Evolutionary conservation across 2,797 vertebrate species (phyloP).

Genomic region (Fratercula arctica): DNA sequence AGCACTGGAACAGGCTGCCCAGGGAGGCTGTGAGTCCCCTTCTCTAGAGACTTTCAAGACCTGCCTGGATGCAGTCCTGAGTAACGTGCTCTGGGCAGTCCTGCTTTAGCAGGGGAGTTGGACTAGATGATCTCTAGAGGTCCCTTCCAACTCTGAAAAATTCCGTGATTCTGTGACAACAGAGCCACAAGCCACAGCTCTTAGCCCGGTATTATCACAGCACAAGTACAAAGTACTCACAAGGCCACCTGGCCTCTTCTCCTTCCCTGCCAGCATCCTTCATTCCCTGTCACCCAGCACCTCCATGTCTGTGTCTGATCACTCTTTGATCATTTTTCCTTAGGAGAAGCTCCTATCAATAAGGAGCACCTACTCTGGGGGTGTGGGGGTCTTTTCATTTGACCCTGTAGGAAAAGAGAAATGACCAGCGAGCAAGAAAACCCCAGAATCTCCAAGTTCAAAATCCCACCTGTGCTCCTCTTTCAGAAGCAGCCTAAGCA

Average conservation of each 20-base stretch:
- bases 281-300: neutral
- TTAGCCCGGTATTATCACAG: neutral
- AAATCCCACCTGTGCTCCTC: neutral
- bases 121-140: too few relatives aligned
- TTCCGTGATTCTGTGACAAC: neutral
- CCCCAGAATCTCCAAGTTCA: neutral
- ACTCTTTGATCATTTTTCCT: neutral
- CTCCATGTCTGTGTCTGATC: accelerated
- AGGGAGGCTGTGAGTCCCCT: too few relatives aligned
- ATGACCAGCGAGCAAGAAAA: neutral
- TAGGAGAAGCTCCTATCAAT: neutral
- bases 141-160: too few relatives aligned
- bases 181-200: accelerated
- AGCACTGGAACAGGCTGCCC: too few relatives aligned
- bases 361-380: neutral
- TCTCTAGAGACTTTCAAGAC: too few relatives aligned
- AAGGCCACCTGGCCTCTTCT: neutral
- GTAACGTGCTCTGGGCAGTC: too few relatives aligned
- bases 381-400: neutral
- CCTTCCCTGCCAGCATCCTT: neutral
- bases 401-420: neutral
- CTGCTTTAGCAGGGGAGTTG: too few relatives aligned
- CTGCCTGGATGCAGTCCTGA: too few relatives aligned
- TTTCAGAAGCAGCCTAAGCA: neutral
- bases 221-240: neutral